Evolutionary conservation across 1,140 invertebrate species (phyloP), one percentile per base, ranked within the genome.

Genomic region (Macrobrachium nipponense): DNA sequence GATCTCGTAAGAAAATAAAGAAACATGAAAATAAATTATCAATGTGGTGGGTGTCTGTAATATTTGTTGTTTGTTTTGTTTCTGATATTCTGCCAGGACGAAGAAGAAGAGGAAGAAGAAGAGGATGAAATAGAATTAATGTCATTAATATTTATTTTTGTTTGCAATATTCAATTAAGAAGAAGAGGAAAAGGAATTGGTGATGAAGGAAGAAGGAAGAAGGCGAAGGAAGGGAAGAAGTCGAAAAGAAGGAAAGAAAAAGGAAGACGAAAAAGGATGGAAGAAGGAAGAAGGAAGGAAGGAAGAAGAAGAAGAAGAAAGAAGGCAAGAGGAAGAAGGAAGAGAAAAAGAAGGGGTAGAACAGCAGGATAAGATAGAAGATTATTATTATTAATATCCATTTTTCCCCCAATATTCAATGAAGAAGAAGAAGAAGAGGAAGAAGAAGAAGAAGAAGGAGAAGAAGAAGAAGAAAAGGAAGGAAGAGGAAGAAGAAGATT

Each of bases 401-500:
- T n/a, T n/a, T n/a, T n/a, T n/a, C n/a, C n/a, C n/a, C n/a, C n/a
- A n/a, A n/a, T n/a, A n/a, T n/a, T n/a, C n/a, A n/a, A n/a, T n/a
- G n/a, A 77, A 23, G 27, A 27, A 18, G 70, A 73, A 27, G 27
- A 15, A 18, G 70, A 73, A 27, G 27, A 27, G 6, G 70, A 43
- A 27, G 27, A 27, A 73, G 70, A 27, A 15, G 27, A 36, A n/a
- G 70, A 73, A 15, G 43, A 43, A 75, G 72, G 11, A 44, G 18
- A 15, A 20, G 43, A 5, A 36, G 14, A 6, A n/a, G 70, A 3
- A 23, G 14, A 6, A n/a, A 6, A 3, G 6, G 17, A 8, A 75
- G 72, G 36, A 23, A 27, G 72, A 76, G 44, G 44, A 43, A 5
- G 73, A 36, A n/a, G 62, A 27, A 64, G 77, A 80, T 51, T 60